phyloP scores from a whole-genome alignment of 2,888 invertebrate species.

The Cephus rjabovi region DNA sequence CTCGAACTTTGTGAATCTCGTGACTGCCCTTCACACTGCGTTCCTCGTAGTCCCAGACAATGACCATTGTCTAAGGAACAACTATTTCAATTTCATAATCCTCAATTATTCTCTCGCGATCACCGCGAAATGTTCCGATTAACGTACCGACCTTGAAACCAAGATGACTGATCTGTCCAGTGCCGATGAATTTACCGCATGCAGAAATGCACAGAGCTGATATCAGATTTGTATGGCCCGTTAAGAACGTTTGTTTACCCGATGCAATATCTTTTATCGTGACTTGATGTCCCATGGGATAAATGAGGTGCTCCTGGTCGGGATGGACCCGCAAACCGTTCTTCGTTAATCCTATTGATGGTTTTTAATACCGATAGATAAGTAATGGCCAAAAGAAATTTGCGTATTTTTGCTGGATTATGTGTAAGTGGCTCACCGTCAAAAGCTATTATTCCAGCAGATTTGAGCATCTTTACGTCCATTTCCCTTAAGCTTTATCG shows the following conservation, averaged over 20 bases:
- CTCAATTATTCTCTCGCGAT: no score
- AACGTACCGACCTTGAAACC: slow-evolving; percentile 80
- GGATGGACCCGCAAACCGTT: slow-evolving; percentile 80
- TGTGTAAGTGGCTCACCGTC: slow-evolving; percentile 72
- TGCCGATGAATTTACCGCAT: slow-evolving; percentile 83
- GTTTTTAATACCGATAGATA: slow-evolving; percentile 16
- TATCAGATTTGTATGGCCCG: slow-evolving; percentile 84
- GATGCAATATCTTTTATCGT: slow-evolving; percentile 77
- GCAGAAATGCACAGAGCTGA: slow-evolving; percentile 82
- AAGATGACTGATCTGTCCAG: slow-evolving; percentile 91
- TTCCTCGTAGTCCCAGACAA: slow-evolving; percentile 86
- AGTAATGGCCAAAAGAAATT: slow-evolving; percentile 36
- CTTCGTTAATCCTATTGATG: slow-evolving; percentile 53
- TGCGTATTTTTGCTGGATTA: not conserved
- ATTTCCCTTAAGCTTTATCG: slow-evolving; percentile 27
- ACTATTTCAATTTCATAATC: no score
- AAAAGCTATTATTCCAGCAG: slow-evolving; percentile 82
- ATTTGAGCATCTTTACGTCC: slow-evolving; percentile 74
- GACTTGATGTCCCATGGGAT: slow-evolving; percentile 84
- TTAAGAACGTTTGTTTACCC: slow-evolving; percentile 80
- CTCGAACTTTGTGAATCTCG: slow-evolving; percentile 89
- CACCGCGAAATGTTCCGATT: no score
- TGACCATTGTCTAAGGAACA: slow-evolving; percentile 74
- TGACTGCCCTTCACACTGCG: slow-evolving; percentile 75
- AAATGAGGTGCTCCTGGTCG: slow-evolving; percentile 77